These are phyloP conservation scores for Peribatodes rhomboidaria DNA, from an alignment of 2,888 invertebrate species.

Conservation along the genomic window DNA sequence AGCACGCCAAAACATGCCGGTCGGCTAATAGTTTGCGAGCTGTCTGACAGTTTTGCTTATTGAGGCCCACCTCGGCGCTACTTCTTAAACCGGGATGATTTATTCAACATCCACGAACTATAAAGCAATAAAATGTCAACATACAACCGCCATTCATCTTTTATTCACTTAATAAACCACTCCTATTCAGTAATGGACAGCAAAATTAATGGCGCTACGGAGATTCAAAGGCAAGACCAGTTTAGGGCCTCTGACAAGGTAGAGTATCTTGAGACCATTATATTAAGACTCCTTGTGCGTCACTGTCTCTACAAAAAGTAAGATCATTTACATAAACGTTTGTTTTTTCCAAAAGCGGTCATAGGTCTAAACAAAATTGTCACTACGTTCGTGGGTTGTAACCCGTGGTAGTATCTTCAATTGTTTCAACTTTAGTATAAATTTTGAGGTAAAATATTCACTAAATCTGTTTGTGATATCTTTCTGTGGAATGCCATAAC, in stretches of 20 bases:
- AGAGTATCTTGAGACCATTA: not conserved
- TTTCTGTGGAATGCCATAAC: conserved; percentile 17
- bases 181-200: conserved; percentile 24
- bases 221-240: conserved; percentile 16
- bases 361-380: conserved; percentile 17
- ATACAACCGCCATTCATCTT: conserved; percentile 20
- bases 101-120: conserved; percentile 12
- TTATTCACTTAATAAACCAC: conserved; percentile 35
- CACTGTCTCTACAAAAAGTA: not conserved
- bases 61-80: conserved; percentile 9
- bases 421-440: conserved; percentile 14
- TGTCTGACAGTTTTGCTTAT: not conserved
- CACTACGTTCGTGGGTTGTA: conserved; percentile 1
- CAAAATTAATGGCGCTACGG: conserved; percentile 24
- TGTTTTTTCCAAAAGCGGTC: conserved; percentile 9
- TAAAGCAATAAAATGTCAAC: conserved; percentile 36
- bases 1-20: not conserved
- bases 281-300: not conserved
- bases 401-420: not conserved
- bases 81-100: conserved; percentile 12
- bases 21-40: not conserved
- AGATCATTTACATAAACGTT: conserved; percentile 4
- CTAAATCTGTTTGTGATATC: not conserved
- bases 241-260: conserved; percentile 19
- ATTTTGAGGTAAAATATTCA: not conserved